Evolutionary conservation across 2,888 invertebrate species (phyloP).

Genomic region (Pheosia tremula): DNA sequence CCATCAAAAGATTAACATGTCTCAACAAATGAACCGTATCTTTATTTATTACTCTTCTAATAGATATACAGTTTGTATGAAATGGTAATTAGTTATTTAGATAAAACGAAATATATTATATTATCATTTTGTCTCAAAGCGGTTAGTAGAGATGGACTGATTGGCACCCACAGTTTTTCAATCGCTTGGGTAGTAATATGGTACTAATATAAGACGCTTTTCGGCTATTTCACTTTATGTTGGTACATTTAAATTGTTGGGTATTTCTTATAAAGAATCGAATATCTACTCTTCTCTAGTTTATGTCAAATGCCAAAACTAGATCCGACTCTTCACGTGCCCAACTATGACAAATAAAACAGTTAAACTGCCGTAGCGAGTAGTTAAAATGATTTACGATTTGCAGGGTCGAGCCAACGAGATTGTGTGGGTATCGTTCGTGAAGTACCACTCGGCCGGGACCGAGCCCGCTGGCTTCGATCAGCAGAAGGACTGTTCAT

Average conservation of each 20-base stretch:
- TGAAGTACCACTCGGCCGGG: conserved; percentile 91
- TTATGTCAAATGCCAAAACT: conserved; percentile 9
- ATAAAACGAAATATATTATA: neutral
- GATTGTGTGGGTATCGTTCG: conserved; percentile 93
- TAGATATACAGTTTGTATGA: neutral
- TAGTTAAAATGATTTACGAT: conserved; percentile 34
- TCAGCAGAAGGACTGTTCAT: conserved; percentile 88
- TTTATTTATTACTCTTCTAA: conserved; percentile 15
- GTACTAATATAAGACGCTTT: no score
- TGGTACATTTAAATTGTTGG: no score
- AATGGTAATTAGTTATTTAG: neutral
- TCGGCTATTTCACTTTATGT: no score
- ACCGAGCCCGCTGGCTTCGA: conserved; percentile 87
- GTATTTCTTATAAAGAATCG: no score
- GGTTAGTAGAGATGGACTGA: no score
- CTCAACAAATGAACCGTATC: conserved; percentile 10
- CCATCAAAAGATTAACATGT: conserved; percentile 14
- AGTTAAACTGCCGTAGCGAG: conserved; percentile 18
- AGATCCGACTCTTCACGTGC: conserved; percentile 13
- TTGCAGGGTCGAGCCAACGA: conserved; percentile 88
- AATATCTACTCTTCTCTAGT: neutral
- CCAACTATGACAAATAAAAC: conserved; percentile 18
- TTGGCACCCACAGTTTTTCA: no score
- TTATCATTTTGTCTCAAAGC: no score
- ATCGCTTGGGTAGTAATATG: no score